Evolutionary conservation across 2,113 vertebrate species (phyloP).

Genomic region (Halcyon senegalensis): DNA sequence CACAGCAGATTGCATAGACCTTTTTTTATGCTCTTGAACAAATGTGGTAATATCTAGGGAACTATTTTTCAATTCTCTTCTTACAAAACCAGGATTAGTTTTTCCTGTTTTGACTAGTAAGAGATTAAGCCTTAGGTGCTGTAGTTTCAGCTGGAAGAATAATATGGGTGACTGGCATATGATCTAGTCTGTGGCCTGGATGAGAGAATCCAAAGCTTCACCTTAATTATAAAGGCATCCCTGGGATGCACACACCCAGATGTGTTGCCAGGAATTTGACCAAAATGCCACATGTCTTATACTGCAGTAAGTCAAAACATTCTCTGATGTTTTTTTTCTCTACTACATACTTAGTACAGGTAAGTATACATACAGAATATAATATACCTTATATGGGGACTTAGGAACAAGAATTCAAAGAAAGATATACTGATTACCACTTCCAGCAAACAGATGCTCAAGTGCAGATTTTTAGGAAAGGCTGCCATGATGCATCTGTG

Average conservation of each 20-base stretch:
- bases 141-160: neutral
- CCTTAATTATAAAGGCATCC: neutral
- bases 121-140: neutral
- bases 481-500: neutral
- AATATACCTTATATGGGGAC: neutral
- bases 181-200: neutral
- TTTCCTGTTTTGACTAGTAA: neutral
- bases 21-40: neutral
- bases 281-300: neutral
- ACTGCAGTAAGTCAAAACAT: neutral
- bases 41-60: neutral
- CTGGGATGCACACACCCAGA: neutral
- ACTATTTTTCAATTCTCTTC: neutral
- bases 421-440: neutral
- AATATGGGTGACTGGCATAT: neutral
- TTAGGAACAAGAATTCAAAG: neutral
- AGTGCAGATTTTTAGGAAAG: neutral
- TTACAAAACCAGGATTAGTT: neutral
- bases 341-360: neutral
- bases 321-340: neutral
- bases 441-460: neutral
- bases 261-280: neutral
- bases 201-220: neutral
- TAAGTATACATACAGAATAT: neutral
- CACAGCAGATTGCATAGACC: neutral